Evolutionary conservation across 2,797 vertebrate species (phyloP).

Genomic region (Acipenser transmontanus): DNA sequence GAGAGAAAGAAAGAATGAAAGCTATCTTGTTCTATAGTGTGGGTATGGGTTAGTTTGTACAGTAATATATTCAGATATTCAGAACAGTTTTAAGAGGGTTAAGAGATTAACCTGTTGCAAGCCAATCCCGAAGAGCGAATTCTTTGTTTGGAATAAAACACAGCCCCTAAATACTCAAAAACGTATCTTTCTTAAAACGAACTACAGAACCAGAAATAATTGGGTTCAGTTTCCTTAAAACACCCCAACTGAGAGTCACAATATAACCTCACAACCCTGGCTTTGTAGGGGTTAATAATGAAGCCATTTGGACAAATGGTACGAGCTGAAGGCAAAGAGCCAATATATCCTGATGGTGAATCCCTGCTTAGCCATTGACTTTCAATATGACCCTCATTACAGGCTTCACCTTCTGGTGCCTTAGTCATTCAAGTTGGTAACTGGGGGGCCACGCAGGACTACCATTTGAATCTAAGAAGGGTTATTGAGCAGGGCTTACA

Average conservation of each 20-base stretch:
- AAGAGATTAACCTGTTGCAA: too few species aligned
- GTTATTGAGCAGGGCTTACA: slow-evolving; percentile 18
- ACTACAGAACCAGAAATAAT: too few species aligned
- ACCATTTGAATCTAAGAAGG: not conserved
- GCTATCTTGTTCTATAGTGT: not conserved
- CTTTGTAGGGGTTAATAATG: not conserved
- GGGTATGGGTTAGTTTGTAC: not conserved
- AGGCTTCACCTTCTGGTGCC: slow-evolving; percentile 43
- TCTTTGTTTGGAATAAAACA: too few species aligned
- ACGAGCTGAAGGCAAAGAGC: slow-evolving; percentile 27
- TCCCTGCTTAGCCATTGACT: slow-evolving; percentile 42
- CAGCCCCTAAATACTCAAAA: too few species aligned
- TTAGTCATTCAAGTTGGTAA: slow-evolving; percentile 32
- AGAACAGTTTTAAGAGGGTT: too few species aligned
- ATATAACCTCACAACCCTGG: not conserved
- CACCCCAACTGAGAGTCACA: not conserved
- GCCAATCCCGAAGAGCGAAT: too few species aligned
- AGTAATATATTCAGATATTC: too few species aligned
- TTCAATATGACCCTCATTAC: slow-evolving; percentile 58
- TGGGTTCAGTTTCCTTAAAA: too few species aligned
- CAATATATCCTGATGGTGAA: slow-evolving; percentile 26
- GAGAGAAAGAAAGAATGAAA: not conserved
- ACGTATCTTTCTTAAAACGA: too few species aligned
- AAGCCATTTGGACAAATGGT: not conserved
- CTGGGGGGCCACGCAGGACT: slow-evolving; percentile 1